Base-by-base conservation (phyloP, 2,797 vertebrate species). In the Lagorchestes hirsutus region DNA sequence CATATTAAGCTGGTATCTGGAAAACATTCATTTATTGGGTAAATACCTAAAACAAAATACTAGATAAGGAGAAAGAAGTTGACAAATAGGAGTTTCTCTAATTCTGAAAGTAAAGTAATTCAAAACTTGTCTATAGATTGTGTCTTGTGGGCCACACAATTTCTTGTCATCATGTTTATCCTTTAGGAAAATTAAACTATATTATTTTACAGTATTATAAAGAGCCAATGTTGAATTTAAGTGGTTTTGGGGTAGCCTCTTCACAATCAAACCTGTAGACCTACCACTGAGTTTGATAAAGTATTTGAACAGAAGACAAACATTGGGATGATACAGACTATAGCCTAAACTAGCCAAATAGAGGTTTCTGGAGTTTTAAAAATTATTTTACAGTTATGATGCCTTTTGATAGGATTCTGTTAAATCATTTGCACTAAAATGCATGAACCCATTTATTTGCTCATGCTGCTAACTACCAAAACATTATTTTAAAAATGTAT, bases 301-400 rank as follows among this genome's bases (percentile, higher is more conserved):
- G 27, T 82, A 95, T 93, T 91, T 94, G 91, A 93, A 92, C 95
- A 95, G 93, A 46, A 57, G 40, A 16, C 12, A 95, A 93, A 40
- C 54, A 90, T 1, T 90, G 55, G 9, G 46, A 93, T 54, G 90
- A 90, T n/a, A n/a, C 90, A 93, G 24, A 29, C 54, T 57, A 90
- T 46, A 52, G 91, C 57, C 57, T 90, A 93, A 96, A 91, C 54
- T 40, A 91, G 14, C 5, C 55, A 46, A 40, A 11, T 82, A 22
- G 74, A 87, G 40, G 40, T 87, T 87, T 74, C 8, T 82, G n/a
- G n/a, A 40, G 16, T 9, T 82, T 82, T 87, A 87, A 87, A 87
- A 87, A 46, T 87, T 50, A 87, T 87, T 87, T 87, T 10, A 22
- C 2, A 46, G 40, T 87, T 87, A 46, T 50, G 22, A 87, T 87